Evolutionary conservation across 1,140 invertebrate species (phyloP), one percentile per base, ranked within the genome.

Genomic region (Pogonomyrmex barbatus): DNA sequence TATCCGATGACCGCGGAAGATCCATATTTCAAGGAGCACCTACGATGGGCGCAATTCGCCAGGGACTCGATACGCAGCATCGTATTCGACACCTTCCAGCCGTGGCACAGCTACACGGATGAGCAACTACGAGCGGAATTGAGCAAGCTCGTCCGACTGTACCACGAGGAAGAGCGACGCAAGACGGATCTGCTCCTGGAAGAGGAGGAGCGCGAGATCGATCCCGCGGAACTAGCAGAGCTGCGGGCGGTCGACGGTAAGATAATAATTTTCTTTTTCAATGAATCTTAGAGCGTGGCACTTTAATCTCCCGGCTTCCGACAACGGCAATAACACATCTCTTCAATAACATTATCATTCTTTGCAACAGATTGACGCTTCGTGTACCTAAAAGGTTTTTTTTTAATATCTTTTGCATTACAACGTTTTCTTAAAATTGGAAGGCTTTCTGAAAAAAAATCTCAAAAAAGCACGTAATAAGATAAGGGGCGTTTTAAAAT

Each of bases 1-100:
- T 96, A 95, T 86, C 62, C 94, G 0, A 33, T 89, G 8, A 4
- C n/a, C 8, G 8, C 58, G 6, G 89, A 91, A 6, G 54, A 87
- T 56, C 82, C 81, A 0, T 2, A 84, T 0, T 39, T 71, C 3
- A 62, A 45, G 39, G 87, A 91, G 0, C 56, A 87, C 2, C 4
- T 91, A 0, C 10, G 83, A 0, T 92, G 86, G 73, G 83, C 90
- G 2, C 52, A 87, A 1, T 93, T 92, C n/a, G 52, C 12, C 6
- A 83, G 78, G 52, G 85, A 92, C 2, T 87, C 91, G 0, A 54
- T 88, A 0, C 54, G 73, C 5, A 73, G 62, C 4, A 42, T 91
- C 10, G 45, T 83, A 14, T 42, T 89, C 12, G 6, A 17, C 1
- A 76, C 17, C 1, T 89, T 93, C 17, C 71, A 68, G 33, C 86